Conservation (phyloP, 2,888 invertebrate genomes). For the Nesidiocoris tenuis region DNA sequence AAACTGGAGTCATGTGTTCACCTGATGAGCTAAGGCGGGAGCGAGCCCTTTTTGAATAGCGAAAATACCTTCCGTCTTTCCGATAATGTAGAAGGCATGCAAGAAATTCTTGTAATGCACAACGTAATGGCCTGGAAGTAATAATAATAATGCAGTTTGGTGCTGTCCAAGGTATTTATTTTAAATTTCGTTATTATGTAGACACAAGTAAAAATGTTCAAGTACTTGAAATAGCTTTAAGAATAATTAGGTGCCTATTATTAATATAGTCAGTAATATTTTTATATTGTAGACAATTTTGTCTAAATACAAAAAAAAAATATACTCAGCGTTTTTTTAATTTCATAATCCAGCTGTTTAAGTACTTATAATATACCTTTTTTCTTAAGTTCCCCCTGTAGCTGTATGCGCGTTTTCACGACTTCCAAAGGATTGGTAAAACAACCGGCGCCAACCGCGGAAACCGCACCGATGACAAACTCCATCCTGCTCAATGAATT, state of each 20-base stretch:
- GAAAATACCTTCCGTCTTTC: slow-evolving; percentile 73
- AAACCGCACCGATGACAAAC: slow-evolving; percentile 72
- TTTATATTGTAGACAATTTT: too few relatives aligned
- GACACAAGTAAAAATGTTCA: too few relatives aligned
- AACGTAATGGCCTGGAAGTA: slow-evolving; percentile 59
- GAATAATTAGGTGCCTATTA: too few relatives aligned
- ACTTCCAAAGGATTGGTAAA: slow-evolving; percentile 91
- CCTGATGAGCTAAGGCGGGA: slow-evolving; percentile 64
- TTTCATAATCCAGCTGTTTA: too few relatives aligned
- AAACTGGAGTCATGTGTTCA: too few relatives aligned
- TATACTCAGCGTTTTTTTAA: too few relatives aligned
- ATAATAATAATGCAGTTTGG: not conserved
- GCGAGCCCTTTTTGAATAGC: slow-evolving; percentile 73
- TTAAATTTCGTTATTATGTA: too few relatives aligned
- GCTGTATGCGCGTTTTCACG: slow-evolving; percentile 83
- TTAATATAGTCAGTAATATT: too few relatives aligned
- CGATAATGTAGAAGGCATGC: slow-evolving; percentile 76
- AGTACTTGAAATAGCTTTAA: too few relatives aligned
- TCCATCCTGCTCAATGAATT: too few relatives aligned
- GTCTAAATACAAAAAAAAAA: too few relatives aligned
- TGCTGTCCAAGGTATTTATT: too few relatives aligned
- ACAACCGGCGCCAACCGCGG: slow-evolving; percentile 78
- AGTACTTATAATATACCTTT: slow-evolving; percentile 59
- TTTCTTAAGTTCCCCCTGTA: slow-evolving; percentile 79
- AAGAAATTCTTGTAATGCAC: slow-evolving; percentile 73